Evolutionary conservation across 1,140 invertebrate species (phyloP), one percentile per base, ranked within the genome.

Genomic region (Nymphalis io): DNA sequence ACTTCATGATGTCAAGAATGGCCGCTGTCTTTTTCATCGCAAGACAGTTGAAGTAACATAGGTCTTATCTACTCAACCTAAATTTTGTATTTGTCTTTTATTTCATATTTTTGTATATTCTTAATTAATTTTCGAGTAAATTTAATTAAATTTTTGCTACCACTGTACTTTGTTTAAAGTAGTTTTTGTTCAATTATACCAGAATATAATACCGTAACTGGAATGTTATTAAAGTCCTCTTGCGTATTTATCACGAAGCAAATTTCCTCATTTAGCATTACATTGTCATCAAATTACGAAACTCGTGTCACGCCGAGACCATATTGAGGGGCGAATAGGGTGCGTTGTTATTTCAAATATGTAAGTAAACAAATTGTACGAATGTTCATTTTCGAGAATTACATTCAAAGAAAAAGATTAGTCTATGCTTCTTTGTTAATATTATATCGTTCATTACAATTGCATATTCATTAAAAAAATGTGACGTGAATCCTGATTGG

Each of bases 221-320:
- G 42, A 40, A 40, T 60, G 33, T 42, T 23, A 60, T 40, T 42
- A 3, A 46, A 18, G 60, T 40, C 44, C 42, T 23, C 21, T 20
- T 44, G n/a, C 23, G 3, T 46, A 16, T 60, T 60, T 46, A 4
- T 61, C 60, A 39, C 18, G 33, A 10, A 23, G n/a, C 21, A 16
- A 46, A 46, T n/a, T 44, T 10, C n/a, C 59, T n/a, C 59, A 39
- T 40, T 39, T 23, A 20, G 39, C 18, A 44, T 60, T 60, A 46
- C 39, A 42, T n/a, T 42, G 39, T 12, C 18, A 60, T 60, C 82
- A 88, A 88, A 86, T 88, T 86, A 88, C 85, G 82, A 64, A 80
- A 78, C 76, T 80, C 83, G 70, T 83, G 78, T 81, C 68, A 76
- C 60, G 65, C 57, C 69, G 73, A 74, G 70, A 81, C 84, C 79